These are phyloP conservation scores for Tretioscincus oriximinensis DNA, from an alignment of 2,113 vertebrate species.

Conservation along the genomic window DNA sequence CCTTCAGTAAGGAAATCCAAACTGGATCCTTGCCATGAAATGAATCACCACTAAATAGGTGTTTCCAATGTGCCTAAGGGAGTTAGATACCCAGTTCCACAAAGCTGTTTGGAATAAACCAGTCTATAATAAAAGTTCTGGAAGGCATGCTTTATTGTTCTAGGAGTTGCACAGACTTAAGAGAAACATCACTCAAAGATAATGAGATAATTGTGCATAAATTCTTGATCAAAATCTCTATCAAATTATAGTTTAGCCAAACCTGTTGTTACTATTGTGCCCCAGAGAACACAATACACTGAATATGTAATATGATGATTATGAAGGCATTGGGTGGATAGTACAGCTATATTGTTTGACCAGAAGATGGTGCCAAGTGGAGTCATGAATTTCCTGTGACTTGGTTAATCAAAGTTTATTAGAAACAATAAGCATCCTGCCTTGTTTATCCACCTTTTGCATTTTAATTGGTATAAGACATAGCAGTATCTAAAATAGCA, in stretches of 20 bases:
- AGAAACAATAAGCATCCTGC: not conserved
- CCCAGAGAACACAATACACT: slow-evolving; percentile 12
- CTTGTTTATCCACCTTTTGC: not conserved
- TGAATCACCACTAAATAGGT: slow-evolving; percentile 34
- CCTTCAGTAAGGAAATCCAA: slow-evolving; percentile 13
- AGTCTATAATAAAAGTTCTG: slow-evolving; percentile 35
- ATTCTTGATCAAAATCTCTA: slow-evolving; percentile 17
- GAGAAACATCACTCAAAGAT: not conserved
- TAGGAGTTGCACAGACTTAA: slow-evolving; percentile 20
- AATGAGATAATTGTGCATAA: slow-evolving; percentile 24
- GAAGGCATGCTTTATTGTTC: slow-evolving; percentile 47
- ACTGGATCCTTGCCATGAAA: slow-evolving; percentile 36
- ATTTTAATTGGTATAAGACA: not conserved
- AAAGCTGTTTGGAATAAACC: not conserved
- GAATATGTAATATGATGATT: slow-evolving; percentile 5
- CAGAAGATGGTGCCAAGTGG: not conserved
- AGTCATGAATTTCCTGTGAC: not conserved
- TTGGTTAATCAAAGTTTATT: not conserved
- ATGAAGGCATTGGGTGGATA: not conserved
- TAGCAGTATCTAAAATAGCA: not conserved
- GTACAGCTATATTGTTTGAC: not conserved
- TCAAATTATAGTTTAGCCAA: slow-evolving; percentile 23
- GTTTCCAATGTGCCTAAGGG: slow-evolving; percentile 1
- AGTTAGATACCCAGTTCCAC: slow-evolving; percentile 3
- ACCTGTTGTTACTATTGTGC: slow-evolving; percentile 5